phyloP scores from a whole-genome alignment of 2,888 invertebrate genomes.

The Phengaris alcon region DNA sequence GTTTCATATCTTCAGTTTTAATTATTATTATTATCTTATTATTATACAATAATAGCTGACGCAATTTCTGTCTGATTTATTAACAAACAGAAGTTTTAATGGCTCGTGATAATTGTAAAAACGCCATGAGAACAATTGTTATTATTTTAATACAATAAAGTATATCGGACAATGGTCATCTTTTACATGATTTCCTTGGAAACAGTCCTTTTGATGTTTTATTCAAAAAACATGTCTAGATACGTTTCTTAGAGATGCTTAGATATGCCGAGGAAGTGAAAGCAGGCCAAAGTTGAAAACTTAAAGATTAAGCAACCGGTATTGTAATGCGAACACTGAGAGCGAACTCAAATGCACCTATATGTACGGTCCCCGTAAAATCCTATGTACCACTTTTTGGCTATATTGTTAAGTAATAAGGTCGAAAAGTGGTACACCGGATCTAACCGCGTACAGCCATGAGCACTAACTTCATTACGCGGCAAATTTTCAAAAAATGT shows the following conservation, averaged over 20 bases:
- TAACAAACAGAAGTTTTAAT: neutral
- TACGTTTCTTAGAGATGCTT: neutral
- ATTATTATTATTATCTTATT: neutral
- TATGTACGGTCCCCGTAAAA: too few relatives aligned
- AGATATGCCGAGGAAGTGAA: neutral
- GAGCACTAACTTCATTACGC: neutral
- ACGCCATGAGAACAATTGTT: neutral
- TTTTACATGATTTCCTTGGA: neutral
- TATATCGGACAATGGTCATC: neutral
- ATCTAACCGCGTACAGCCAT: too few relatives aligned
- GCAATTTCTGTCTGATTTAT: constrained; percentile 5
- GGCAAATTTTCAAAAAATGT: neutral
- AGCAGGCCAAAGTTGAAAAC: constrained; percentile 11
- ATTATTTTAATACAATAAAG: neutral
- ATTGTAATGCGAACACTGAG: neutral
- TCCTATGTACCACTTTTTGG: too few relatives aligned
- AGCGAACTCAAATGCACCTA: constrained; percentile 2
- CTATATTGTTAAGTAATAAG: too few relatives aligned
- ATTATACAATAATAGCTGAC: neutral
- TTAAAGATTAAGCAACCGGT: constrained; percentile 5
- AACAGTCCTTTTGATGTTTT: neutral
- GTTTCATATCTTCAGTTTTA: neutral
- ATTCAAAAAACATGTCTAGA: neutral
- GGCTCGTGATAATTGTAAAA: neutral
- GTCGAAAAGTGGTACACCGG: too few relatives aligned